Conservation (phyloP, 1,140 invertebrate species). For the Teleogryllus occipitalis region DNA sequence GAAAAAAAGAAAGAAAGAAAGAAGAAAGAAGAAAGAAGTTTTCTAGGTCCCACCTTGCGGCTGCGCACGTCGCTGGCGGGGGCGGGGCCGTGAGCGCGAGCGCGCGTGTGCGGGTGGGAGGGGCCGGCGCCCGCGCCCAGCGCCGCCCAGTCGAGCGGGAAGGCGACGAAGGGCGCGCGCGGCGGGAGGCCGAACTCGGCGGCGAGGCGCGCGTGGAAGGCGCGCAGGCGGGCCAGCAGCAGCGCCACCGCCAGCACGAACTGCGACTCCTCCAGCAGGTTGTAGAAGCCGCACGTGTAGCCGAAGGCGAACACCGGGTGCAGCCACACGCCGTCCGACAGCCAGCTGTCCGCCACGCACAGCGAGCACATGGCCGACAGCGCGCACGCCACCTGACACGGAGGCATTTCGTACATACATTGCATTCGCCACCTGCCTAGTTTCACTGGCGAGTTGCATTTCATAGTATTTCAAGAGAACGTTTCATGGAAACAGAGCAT, state of each 20-base stretch:
- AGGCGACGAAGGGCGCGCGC: neutral
- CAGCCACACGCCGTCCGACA: neutral
- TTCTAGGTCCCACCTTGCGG: too few species aligned
- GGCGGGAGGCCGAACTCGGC: neutral
- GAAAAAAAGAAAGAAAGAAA: too few species aligned
- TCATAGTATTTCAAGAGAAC: too few species aligned
- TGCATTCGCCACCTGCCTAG: too few species aligned
- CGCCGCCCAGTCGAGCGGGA: neutral
- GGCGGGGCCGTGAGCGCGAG: neutral
- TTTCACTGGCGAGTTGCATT: too few species aligned
- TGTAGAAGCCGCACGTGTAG: neutral
- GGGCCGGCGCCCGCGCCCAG: neutral
- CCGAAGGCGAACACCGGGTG: neutral
- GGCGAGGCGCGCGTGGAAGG: neutral
- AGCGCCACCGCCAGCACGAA: neutral
- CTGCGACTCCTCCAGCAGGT: neutral
- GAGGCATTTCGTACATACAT: too few species aligned
- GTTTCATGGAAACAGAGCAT: too few species aligned
- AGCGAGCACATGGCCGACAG: neutral
- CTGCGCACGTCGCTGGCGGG: too few species aligned
- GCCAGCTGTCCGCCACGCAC: neutral
- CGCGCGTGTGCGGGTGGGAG: too few species aligned
- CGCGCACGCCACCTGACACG: neutral
- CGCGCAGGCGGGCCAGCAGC: neutral
- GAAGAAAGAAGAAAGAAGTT: too few species aligned